Evolutionary conservation across 2,113 vertebrate genomes (phyloP).

Genomic region (Myanophis thanlyinensis): DNA sequence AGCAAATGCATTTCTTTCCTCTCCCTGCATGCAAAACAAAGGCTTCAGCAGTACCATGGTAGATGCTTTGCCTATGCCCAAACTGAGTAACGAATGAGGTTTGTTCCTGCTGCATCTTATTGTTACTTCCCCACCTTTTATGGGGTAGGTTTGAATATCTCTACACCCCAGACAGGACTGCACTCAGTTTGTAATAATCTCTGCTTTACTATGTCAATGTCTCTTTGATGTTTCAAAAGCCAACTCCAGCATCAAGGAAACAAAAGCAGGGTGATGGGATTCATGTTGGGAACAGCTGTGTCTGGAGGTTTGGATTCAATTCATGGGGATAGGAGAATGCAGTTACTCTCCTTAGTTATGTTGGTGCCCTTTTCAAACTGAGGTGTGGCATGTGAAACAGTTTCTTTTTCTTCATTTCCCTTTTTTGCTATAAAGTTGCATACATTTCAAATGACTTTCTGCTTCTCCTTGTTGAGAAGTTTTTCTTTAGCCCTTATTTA

Average conservation of each 20-base stretch:
- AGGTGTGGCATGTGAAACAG: not conserved
- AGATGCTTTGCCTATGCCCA: fast-evolving
- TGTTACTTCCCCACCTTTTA: not conserved
- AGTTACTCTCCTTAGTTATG: not conserved
- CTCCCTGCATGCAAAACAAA: slow-evolving; percentile 11
- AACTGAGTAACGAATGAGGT: not conserved
- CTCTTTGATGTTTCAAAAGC: not conserved
- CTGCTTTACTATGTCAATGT: fast-evolving
- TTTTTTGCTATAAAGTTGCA: not conserved
- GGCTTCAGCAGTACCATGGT: not conserved
- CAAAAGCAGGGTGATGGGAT: not conserved
- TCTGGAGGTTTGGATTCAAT: not conserved
- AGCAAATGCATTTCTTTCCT: slow-evolving; percentile 19
- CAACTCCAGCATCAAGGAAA: slow-evolving; percentile 29
- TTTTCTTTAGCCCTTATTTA: not conserved
- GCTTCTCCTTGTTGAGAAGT: not conserved
- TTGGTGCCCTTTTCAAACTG: not conserved
- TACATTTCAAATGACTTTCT: not conserved
- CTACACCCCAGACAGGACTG: not conserved
- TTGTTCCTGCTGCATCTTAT: not conserved
- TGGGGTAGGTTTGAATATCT: not conserved
- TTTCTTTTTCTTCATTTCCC: not conserved
- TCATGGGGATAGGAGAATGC: not conserved
- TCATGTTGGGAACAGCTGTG: not conserved
- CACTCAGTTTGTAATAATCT: not conserved